A percentile compares a stretch with the other conserved stretches of the same genome.
Evolutionary conservation across 2,888 invertebrate species (phyloP).

Genomic region (Brachypalpus laphriformis): DNA sequence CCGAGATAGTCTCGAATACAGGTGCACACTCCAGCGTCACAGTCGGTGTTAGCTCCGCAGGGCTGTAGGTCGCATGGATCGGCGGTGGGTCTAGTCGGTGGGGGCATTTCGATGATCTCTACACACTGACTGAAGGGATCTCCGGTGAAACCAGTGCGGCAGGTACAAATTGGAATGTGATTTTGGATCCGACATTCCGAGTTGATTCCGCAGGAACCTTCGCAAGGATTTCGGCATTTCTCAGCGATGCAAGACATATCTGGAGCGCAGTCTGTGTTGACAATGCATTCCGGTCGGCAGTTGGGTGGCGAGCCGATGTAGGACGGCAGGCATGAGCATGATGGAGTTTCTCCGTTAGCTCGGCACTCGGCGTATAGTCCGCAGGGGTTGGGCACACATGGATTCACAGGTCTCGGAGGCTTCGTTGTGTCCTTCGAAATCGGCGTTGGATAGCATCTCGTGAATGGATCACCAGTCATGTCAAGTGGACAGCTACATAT

Average conservation of each 20-base stretch:
- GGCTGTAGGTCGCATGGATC: slow-evolving; percentile 90
- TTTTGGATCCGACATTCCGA: slow-evolving; percentile 88
- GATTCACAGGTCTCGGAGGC: slow-evolving; percentile 82
- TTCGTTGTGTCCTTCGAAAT: no score
- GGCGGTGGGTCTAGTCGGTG: slow-evolving; percentile 85
- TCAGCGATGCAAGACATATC: slow-evolving; percentile 88
- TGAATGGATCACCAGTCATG: slow-evolving; percentile 91
- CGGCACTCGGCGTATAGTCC: slow-evolving; percentile 88
- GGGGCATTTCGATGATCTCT: slow-evolving; percentile 83
- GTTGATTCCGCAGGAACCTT: slow-evolving; percentile 88
- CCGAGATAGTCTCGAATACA: slow-evolving; percentile 86
- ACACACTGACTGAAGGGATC: slow-evolving; percentile 87
- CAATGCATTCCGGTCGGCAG: slow-evolving; percentile 86
- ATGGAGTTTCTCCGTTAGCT: slow-evolving; percentile 85
- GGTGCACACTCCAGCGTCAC: slow-evolving; percentile 86
- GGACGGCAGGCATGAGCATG: slow-evolving; percentile 86
- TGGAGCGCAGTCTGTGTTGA: slow-evolving; percentile 87
- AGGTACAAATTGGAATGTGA: slow-evolving; percentile 88
- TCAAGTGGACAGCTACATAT: slow-evolving; percentile 90
- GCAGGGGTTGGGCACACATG: slow-evolving; percentile 90
- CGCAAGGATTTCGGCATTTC: slow-evolving; percentile 89
- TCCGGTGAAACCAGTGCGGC: slow-evolving; percentile 85
- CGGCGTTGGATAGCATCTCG: slow-evolving; percentile 86
- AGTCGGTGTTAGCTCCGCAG: slow-evolving; percentile 90
- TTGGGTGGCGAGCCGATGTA: slow-evolving; percentile 89